A percentile compares a stretch with the other conserved stretches of the same genome.
These are phyloP conservation scores for Caerostris extrusa DNA, from an alignment of 1,140 invertebrate species.

Conservation along the genomic window DNA sequence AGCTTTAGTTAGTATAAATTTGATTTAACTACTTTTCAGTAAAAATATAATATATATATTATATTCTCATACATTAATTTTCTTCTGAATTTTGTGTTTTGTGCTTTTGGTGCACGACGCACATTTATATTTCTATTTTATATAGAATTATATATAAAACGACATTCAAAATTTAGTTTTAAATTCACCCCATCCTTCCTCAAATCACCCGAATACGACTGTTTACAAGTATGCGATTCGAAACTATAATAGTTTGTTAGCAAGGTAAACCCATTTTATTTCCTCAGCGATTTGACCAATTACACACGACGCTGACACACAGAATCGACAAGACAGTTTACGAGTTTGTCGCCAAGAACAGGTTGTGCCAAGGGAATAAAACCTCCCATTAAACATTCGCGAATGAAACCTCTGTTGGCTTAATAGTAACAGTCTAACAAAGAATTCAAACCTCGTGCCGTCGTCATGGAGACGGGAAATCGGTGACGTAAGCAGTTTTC, in stretches of 20 bases:
- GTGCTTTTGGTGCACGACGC: no score
- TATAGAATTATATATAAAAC: no score
- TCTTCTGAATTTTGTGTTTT: no score
- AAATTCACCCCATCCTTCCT: no score
- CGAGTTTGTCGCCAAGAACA: constrained; percentile 15
- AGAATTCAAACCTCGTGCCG: constrained; percentile 59
- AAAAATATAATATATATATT: no score
- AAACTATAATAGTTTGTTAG: not conserved
- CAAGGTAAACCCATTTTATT: not conserved
- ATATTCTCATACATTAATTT: no score
- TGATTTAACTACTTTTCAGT: no score
- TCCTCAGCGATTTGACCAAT: not conserved
- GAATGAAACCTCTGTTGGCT: constrained; percentile 28
- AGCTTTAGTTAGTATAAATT: no score
- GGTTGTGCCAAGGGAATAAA: constrained; percentile 2
- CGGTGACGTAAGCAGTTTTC: constrained; percentile 52
- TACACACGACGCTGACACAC: not conserved
- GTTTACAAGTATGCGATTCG: no score
- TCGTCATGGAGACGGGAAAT: constrained; percentile 27
- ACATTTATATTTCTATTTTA: no score
- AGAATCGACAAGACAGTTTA: not conserved
- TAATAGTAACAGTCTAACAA: constrained; percentile 52
- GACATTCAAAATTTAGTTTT: no score
- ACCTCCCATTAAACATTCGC: not conserved
- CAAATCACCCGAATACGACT: no score